These are phyloP conservation scores for Tragelaphus scriptus DNA, from an alignment of 2,113 vertebrate genomes.

Conservation along the genomic window DNA sequence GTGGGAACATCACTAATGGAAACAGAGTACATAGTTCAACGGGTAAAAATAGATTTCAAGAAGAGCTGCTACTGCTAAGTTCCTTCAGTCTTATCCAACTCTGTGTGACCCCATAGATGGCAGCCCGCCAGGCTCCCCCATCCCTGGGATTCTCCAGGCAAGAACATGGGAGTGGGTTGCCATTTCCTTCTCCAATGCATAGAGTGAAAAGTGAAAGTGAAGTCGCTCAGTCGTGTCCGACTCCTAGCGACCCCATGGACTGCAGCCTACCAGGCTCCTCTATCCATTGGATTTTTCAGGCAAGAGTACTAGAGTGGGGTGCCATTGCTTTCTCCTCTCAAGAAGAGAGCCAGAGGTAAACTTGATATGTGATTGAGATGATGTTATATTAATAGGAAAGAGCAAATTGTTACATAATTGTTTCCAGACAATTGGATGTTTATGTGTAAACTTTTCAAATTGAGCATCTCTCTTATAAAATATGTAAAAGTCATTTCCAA, in stretches of 20 bases:
- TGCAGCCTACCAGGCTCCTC: too few species aligned
- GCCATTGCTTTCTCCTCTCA: neutral
- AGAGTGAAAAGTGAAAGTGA: too few species aligned
- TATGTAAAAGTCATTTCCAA: neutral
- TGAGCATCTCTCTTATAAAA: neutral
- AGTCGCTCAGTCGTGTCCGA: too few species aligned
- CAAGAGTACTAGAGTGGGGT: too few species aligned
- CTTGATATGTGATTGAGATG: neutral
- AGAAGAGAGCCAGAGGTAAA: neutral
- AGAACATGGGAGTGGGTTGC: too few species aligned
- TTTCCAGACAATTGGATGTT: neutral
- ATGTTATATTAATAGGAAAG: neutral
- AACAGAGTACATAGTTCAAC: neutral
- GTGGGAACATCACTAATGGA: neutral
- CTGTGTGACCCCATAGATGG: accelerated
- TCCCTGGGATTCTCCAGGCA: too few species aligned
- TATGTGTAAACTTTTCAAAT: neutral
- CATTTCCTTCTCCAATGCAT: too few species aligned
- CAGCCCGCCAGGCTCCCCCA: too few species aligned
- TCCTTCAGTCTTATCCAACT: accelerated
- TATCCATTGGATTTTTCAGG: too few species aligned
- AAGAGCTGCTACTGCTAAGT: neutral
- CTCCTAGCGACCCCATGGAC: accelerated
- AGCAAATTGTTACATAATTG: neutral
- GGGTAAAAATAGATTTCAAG: neutral